phyloP scores from a whole-genome alignment of 2,888 invertebrate species.

The Lottia gigantea region DNA sequence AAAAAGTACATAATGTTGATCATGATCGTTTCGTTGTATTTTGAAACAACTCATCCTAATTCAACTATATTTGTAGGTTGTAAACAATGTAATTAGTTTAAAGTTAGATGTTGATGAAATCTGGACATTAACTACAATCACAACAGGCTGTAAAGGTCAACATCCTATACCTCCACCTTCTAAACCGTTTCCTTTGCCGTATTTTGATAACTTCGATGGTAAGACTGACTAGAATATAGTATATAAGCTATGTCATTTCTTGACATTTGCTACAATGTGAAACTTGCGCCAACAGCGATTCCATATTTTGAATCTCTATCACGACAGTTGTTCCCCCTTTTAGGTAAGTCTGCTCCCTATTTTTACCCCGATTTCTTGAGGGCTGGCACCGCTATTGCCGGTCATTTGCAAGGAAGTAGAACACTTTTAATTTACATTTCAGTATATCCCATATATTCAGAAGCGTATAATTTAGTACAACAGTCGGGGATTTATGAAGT shows the following conservation, averaged over 20 bases:
- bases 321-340: no score
- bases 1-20: no score
- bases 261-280: no score
- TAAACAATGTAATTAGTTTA: constrained; percentile 38
- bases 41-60: no score
- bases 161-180: constrained; percentile 35
- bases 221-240: not conserved
- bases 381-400: no score
- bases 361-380: no score
- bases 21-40: no score
- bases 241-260: no score
- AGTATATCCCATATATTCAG: constrained; percentile 42
- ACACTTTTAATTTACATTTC: not conserved
- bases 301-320: no score
- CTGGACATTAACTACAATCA: constrained; percentile 60
- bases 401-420: no score
- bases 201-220: constrained; percentile 63
- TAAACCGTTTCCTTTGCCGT: constrained; percentile 62
- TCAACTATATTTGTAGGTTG: constrained; percentile 34
- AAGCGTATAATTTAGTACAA: constrained; percentile 59
- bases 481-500: constrained; percentile 64
- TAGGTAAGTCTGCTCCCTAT: no score
- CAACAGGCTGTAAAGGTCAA: constrained; percentile 44
- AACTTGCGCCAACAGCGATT: no score
- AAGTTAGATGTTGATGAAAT: constrained; percentile 55